These are phyloP conservation scores for Drosophila repletoides DNA, from an alignment of 1,140 invertebrate genomes.

Conservation along the genomic window DNA sequence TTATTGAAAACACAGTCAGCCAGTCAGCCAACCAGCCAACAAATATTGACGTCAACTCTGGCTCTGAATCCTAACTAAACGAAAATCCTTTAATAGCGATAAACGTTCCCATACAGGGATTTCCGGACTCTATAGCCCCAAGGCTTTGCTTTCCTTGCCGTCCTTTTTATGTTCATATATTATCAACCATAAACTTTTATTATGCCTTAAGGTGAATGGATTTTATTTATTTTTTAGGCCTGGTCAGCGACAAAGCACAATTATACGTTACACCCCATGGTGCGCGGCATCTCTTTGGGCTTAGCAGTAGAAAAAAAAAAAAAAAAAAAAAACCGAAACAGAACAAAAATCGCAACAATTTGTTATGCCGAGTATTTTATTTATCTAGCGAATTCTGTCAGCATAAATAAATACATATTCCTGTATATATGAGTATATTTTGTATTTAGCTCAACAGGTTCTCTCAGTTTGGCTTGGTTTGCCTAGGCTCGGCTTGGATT, in stretches of 20 bases:
- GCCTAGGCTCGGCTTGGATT: no score
- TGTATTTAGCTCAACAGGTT: constrained; percentile 72
- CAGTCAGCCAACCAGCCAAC: constrained; percentile 36
- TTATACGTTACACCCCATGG: constrained; percentile 56
- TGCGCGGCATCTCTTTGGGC: constrained; percentile 45
- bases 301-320: constrained; percentile 10
- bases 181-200: constrained; percentile 79
- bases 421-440: constrained; percentile 45
- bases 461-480: no score
- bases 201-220: constrained; percentile 77
- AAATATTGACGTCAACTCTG: constrained; percentile 67
- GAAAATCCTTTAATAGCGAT: constrained; percentile 57
- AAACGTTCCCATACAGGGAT: constrained; percentile 34
- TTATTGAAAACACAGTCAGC: constrained; percentile 68
- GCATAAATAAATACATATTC: constrained; percentile 67
- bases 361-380: constrained; percentile 79
- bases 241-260: constrained; percentile 62
- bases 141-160: constrained; percentile 11
- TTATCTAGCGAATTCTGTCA: constrained; percentile 62
- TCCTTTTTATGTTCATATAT: constrained; percentile 38
- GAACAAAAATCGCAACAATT: constrained; percentile 80
- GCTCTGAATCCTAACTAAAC: constrained; percentile 3
- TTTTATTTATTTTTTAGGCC: constrained; percentile 80
- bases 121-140: constrained; percentile 8
- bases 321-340: no score